These are phyloP conservation scores for Actinia equina DNA, from an alignment of 64 coral and sea anemone genomes.

Conservation along the genomic window DNA sequence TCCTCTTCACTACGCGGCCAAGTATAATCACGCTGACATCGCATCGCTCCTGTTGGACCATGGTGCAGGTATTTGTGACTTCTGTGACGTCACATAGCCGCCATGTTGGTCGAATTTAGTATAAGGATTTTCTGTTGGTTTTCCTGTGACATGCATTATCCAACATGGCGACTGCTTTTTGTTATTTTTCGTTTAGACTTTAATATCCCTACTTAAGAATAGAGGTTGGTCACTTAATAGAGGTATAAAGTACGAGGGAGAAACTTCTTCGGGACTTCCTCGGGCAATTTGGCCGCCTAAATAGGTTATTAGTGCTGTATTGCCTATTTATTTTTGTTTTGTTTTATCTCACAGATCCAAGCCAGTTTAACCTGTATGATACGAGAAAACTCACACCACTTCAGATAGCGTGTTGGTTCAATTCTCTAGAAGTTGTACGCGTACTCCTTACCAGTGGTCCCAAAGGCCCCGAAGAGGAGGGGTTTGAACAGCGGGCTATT, in stretches of 20 bases:
- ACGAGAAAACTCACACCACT: constrained; percentile 34
- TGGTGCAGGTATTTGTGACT: constrained; percentile 33
- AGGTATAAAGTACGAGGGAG: too few species aligned
- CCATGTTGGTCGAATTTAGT: neutral
- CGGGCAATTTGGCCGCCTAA: too few species aligned
- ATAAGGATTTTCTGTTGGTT: neutral
- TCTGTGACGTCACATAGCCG: neutral
- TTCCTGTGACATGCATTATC: neutral
- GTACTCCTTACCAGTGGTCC: constrained; percentile 1
- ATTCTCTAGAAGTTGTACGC: constrained; percentile 21
- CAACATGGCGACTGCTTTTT: neutral
- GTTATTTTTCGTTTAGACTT: neutral
- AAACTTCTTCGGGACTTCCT: too few species aligned
- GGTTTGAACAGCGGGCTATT: constrained; percentile 36
- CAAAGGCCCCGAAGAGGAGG: neutral
- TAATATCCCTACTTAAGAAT: too few species aligned
- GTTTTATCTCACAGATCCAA: neutral
- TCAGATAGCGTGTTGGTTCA: constrained; percentile 47
- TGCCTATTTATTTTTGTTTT: neutral
- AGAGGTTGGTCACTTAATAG: too few species aligned
- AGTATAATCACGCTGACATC: constrained; percentile 21
- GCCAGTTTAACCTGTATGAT: neutral
- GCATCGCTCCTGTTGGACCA: constrained; percentile 25
- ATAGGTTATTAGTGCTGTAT: neutral
- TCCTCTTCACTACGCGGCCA: constrained; percentile 42